Evolutionary conservation across 1,140 invertebrate genomes (phyloP).

Genomic region (Pygmarrhopalites habei): DNA sequence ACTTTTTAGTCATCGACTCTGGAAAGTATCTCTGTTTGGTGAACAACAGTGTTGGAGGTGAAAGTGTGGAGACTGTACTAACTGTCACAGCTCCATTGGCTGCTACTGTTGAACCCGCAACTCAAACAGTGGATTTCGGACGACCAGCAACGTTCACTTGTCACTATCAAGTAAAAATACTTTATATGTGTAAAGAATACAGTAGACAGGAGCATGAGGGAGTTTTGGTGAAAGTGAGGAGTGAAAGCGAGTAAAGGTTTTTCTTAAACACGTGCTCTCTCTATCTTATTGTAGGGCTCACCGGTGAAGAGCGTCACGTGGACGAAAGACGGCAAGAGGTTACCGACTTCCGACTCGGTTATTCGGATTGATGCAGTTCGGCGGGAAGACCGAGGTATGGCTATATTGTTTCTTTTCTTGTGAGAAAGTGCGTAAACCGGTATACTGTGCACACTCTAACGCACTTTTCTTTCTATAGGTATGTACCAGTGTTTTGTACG

Average conservation of each 20-base stretch:
- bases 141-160: conserved; percentile 82
- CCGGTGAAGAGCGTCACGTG: conserved; percentile 81
- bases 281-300: conserved; percentile 53
- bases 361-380: conserved; percentile 80
- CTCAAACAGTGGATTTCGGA: conserved; percentile 87
- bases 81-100: conserved; percentile 82
- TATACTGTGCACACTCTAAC: no score
- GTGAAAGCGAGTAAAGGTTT: not conserved
- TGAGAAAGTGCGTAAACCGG: no score
- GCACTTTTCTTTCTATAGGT: no score
- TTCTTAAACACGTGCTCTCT: conserved; percentile 2
- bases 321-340: conserved; percentile 82
- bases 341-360: conserved; percentile 62
- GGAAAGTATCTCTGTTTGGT: conserved; percentile 88
- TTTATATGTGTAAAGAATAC: not conserved
- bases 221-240: not conserved
- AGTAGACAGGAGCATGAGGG: not conserved
- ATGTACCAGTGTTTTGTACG: conserved; percentile 96
- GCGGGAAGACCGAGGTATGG: conserved; percentile 89
- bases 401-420: no score
- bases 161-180: conserved; percentile 56
- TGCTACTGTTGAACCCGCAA: conserved; percentile 76
- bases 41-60: conserved; percentile 85
- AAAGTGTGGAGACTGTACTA: conserved; percentile 83
- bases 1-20: conserved; percentile 82